Base-by-base conservation (phyloP, 2,797 vertebrate species). In the Gadopsis bispinosus region DNA sequence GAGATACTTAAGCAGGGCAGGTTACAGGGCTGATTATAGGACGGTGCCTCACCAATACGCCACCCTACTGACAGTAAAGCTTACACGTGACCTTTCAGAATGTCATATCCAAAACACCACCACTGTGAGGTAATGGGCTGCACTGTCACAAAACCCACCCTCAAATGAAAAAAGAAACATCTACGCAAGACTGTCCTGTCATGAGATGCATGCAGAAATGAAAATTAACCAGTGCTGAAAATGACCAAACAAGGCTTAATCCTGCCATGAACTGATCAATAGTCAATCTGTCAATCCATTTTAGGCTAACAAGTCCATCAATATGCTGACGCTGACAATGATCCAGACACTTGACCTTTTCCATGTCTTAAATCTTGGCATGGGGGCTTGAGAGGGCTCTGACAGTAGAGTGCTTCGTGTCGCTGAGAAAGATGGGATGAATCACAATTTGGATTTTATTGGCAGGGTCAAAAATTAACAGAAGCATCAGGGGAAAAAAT, bases 271-370 rank as follows among this genome's bases (percentile, higher is more conserved):
- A 74, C 65, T 64, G 81, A 91, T 92, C 86, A 84, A 82, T 69
- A 79, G 60, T 83, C 82, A 87, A 88, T 84, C 73, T 60, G 88
- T 85, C 82, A 89, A 92, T 95, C 92, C 90, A 91, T 95, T 72
- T 78, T 26, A 47, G 58, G 67, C 69, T 77, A 92, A 91, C 89
- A 88, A 90, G 84, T 89, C 78, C 84, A 92, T 95, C 94, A 93
- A 95, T 94, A 94, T 86, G 84, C 90, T 88, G 79, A 87, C 85
- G 77, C 85, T 73, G 79, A 91, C 86, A 91, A 84, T 87, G 89
- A 94, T 93, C 86, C 85, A 89, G 87, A 92, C 87, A 73, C 74
- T 83, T 93, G 91, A 95, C 94, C 93, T 94, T 94, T 94, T 83
- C 69, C 72, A 45, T 60, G 86, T 88, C 87, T 94, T 95, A 92